phyloP scores from a whole-genome alignment of 35 echinoderm and acorn worm genomes.

The Apostichopus japonicus region DNA sequence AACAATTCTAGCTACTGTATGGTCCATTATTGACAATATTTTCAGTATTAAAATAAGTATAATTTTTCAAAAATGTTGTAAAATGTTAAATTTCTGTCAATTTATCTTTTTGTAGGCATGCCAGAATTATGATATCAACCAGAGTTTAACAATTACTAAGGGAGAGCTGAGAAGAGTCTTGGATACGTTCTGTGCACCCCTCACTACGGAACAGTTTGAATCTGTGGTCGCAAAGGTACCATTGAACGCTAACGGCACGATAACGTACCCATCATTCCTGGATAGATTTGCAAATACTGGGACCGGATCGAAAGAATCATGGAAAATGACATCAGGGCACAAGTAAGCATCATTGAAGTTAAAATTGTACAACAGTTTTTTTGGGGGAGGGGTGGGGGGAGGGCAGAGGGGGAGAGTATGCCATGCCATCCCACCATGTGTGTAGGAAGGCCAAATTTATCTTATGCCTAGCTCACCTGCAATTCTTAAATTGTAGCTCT shows the following conservation, averaged over 20 bases:
- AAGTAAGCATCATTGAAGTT: slow-evolving; percentile 59
- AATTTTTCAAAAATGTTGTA: too few species aligned
- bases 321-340: slow-evolving; percentile 91
- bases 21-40: too few species aligned
- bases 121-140: slow-evolving; percentile 99
- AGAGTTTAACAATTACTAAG: slow-evolving; percentile 92
- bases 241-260: slow-evolving; percentile 83
- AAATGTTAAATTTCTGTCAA: neutral
- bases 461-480: too few species aligned
- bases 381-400: too few species aligned
- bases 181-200: slow-evolving; percentile 81
- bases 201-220: slow-evolving; percentile 98
- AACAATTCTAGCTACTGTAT: too few species aligned
- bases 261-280: slow-evolving; percentile 89
- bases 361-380: too few species aligned
- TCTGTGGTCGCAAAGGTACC: slow-evolving; percentile 89
- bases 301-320: slow-evolving; percentile 72
- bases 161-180: slow-evolving; percentile 92
- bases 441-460: too few species aligned
- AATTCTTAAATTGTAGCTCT: too few species aligned
- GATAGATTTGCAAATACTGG: slow-evolving; percentile 83
- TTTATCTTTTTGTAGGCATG: slow-evolving; percentile 64
- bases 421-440: too few species aligned
- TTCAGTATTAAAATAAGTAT: too few species aligned
- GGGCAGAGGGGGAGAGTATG: too few species aligned